Conservation (phyloP, 1,140 invertebrate species). For the Drosophila fuyamai region DNA sequence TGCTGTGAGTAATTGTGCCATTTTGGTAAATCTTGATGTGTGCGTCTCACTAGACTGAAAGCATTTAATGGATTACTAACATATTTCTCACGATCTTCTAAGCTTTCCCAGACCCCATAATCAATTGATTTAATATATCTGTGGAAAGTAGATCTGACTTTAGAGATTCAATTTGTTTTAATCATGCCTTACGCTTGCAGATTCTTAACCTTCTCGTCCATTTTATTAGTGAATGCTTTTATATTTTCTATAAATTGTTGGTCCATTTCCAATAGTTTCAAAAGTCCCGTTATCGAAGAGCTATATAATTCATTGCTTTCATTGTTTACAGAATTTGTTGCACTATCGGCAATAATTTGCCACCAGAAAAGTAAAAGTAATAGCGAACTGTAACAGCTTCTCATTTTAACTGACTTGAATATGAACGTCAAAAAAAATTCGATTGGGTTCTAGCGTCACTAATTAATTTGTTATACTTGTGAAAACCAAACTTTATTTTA, state of each 20-base stretch:
- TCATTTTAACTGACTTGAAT: slow-evolving; percentile 21
- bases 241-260: slow-evolving; percentile 5
- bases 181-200: slow-evolving; percentile 16
- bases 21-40: slow-evolving; percentile 58
- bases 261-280: slow-evolving; percentile 19
- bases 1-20: slow-evolving; percentile 44
- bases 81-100: slow-evolving; percentile 31
- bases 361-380: slow-evolving; percentile 2
- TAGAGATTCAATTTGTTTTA: background rate
- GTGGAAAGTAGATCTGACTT: too few relatives aligned
- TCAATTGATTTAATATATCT: slow-evolving; percentile 19
- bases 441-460: background rate
- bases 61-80: slow-evolving; percentile 55
- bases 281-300: slow-evolving; percentile 7
- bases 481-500: slow-evolving; percentile 5
- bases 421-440: background rate
- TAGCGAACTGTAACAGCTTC: background rate
- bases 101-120: background rate
- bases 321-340: background rate
- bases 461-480: slow-evolving; percentile 4
- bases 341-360: background rate
- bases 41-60: slow-evolving; percentile 36
- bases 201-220: slow-evolving; percentile 17
- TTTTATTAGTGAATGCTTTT: slow-evolving; percentile 18
- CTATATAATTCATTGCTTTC: background rate